phyloP scores from a whole-genome alignment of 2,888 invertebrate genomes.

The Caenorhabditis sp. region DNA sequence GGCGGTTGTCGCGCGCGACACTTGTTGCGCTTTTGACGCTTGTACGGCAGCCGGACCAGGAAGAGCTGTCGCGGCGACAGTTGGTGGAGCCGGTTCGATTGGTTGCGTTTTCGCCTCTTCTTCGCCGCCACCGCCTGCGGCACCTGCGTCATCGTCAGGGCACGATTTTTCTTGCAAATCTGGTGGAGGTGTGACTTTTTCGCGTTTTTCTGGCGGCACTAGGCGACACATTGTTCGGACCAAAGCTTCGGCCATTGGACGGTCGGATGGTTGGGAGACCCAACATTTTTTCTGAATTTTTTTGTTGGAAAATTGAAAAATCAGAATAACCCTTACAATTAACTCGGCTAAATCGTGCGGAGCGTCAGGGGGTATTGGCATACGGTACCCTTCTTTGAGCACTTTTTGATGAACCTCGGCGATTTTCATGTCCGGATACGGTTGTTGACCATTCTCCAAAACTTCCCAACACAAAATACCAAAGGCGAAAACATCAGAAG shows the following conservation, averaged over 20 bases:
- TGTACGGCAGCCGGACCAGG: neutral
- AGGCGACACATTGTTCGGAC: neutral
- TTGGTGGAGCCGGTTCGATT: neutral
- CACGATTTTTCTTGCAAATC: neutral
- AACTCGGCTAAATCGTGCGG: neutral
- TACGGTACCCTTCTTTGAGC: neutral
- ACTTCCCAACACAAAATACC: constrained; percentile 50
- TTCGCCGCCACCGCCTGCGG: too few species aligned
- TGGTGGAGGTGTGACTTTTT: neutral
- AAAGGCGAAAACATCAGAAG: constrained; percentile 49
- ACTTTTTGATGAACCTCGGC: constrained; percentile 31
- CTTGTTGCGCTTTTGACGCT: too few species aligned
- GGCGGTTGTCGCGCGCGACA: too few species aligned
- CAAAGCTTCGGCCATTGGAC: neutral
- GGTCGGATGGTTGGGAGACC: neutral
- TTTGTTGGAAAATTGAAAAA: too few species aligned
- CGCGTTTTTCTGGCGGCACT: neutral
- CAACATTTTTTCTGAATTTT: constrained; percentile 2
- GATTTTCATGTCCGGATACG: constrained; percentile 54
- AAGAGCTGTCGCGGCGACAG: neutral
- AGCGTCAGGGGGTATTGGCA: neutral
- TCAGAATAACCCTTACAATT: neutral
- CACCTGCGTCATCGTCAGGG: neutral
- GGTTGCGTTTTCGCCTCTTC: neutral
- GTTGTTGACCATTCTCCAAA: constrained; percentile 45